These are phyloP conservation scores for Oscheius sp. DNA, from an alignment of 1,140 invertebrate species.

Conservation along the genomic window DNA sequence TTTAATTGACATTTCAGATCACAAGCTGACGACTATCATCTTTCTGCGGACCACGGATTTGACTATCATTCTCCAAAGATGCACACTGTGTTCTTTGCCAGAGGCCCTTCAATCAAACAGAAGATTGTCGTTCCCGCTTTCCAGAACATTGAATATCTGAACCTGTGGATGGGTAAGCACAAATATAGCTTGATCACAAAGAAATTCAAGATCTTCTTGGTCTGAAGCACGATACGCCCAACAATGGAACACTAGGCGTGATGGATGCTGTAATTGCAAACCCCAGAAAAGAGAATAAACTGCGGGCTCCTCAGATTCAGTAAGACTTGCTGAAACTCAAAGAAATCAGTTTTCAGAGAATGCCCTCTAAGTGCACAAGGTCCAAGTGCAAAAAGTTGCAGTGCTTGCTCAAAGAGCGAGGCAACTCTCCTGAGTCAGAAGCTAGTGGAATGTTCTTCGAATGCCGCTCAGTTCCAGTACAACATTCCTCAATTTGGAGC, in stretches of 20 bases:
- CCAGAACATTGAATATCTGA: constrained; percentile 49
- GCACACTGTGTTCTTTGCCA: constrained; percentile 47
- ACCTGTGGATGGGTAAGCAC: constrained; percentile 42
- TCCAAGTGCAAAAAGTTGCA: constrained; percentile 40
- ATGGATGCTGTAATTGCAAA: constrained; percentile 43
- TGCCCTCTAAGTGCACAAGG: not conserved
- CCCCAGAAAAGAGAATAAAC: constrained; percentile 9
- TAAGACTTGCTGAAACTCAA: constrained; percentile 34
- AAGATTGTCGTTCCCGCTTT: constrained; percentile 37
- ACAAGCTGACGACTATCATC: constrained; percentile 22
- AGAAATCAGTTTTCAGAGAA: constrained; percentile 20
- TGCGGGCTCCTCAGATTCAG: constrained; percentile 7
- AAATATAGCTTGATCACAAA: not conserved
- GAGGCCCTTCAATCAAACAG: constrained; percentile 41
- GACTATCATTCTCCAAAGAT: constrained; percentile 39
- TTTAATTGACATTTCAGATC: constrained; percentile 25
- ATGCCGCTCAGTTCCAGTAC: not conserved
- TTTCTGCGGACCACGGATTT: constrained; percentile 42
- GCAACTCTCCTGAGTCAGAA: not conserved
- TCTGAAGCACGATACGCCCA: constrained; percentile 42
- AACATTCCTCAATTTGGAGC: not conserved
- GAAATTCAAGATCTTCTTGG: constrained; percentile 50
- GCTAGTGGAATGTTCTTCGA: constrained; percentile 38
- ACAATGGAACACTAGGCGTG: constrained; percentile 49
- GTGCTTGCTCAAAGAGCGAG: constrained; percentile 29